Evolutionary conservation across 2,888 invertebrate species (phyloP), one percentile per base, ranked within the genome.

Genomic region (Vanessa cardui): DNA sequence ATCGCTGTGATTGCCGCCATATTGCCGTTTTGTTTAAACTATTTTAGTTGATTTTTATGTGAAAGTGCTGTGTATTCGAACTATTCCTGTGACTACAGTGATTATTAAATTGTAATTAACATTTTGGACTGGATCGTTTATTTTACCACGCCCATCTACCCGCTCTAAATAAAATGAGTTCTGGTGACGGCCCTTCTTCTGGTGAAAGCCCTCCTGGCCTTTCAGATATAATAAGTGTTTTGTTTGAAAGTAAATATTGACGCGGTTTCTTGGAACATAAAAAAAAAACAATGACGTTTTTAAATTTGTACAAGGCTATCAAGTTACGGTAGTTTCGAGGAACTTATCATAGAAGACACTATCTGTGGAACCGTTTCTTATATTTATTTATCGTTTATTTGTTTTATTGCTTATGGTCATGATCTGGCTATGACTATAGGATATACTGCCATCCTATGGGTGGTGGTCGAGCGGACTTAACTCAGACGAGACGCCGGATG

Each of bases 401-500:
- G 16, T 21, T 54, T n/a, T 12, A 54, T 61, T 54, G 54, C 47
- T 54, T 8, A 61, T 18, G 47, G 45, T 15, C 31, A 44, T 46
- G 33, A n/a, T 31, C 7, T 31, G 18, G 31, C 52, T 54, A 39
- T 33, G 18, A 45, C 77, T 80, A 9, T 75, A 89, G 90, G 86
- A 88, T 62, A 73, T 86, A 47, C 71, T 85, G 31, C 83, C 87
- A 15, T 72, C 84, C 45, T 83, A 85, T 52, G 84, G 87, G 45
- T 76, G 73, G 77, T 74, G 82, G 78, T 83, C 83, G 72, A 66
- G 49, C 20, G 66, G 66, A 5, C 18, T 56, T 6, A 60, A 56
- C 16, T 46, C 62, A 1, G 68, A 58, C 39, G 64, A 66, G n/a
- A 39, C 52, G 9, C n/a, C 59, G 39, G 50, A 56, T 47, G 64